These are phyloP conservation scores for Plusia festucae DNA, from an alignment of 2,888 invertebrate species.

Conservation along the genomic window DNA sequence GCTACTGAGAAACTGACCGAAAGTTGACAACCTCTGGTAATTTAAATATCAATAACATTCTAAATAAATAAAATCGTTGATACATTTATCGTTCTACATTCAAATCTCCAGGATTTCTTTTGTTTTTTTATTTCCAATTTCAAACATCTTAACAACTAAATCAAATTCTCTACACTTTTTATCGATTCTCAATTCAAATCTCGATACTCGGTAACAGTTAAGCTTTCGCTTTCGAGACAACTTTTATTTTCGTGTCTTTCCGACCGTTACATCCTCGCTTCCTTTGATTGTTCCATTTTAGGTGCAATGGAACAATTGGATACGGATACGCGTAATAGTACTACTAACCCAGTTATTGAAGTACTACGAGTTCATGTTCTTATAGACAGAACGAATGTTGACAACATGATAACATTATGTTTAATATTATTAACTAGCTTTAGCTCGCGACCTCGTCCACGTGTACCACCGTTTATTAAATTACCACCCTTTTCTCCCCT, in stretches of 20 bases:
- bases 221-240: slow-evolving; percentile 17
- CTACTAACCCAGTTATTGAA: background rate
- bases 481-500: too few relatives aligned
- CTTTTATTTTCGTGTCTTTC: slow-evolving; percentile 38
- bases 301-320: slow-evolving; percentile 8
- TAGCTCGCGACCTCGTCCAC: too few relatives aligned
- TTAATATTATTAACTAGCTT: too few relatives aligned
- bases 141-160: background rate
- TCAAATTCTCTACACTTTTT: background rate
- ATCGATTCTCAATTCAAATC: background rate
- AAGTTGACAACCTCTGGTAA: background rate
- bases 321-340: background rate
- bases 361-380: background rate
- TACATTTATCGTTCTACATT: background rate
- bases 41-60: background rate
- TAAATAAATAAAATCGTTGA: background rate
- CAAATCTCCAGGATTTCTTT: background rate
- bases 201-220: background rate
- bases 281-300: slow-evolving; percentile 34
- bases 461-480: too few relatives aligned
- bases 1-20: background rate
- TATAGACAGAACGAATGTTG: too few relatives aligned
- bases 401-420: too few relatives aligned
- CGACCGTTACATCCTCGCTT: slow-evolving; percentile 32
- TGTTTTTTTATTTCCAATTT: background rate